Evolutionary conservation across 2,888 invertebrate genomes (phyloP).

Genomic region (Psylliodes chrysocephalus): DNA sequence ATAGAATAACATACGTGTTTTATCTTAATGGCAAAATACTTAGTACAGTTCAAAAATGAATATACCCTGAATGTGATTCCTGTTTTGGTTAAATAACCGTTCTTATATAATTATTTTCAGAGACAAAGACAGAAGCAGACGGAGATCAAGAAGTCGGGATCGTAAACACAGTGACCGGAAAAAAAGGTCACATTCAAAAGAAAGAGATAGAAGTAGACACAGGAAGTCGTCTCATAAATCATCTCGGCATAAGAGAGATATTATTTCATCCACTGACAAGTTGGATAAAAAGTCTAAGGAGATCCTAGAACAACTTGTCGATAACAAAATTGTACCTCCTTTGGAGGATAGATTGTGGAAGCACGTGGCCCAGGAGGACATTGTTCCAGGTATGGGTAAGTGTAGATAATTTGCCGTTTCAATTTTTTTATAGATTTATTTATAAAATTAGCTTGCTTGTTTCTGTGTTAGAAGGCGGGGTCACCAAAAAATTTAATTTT

Average conservation of each 20-base stretch:
- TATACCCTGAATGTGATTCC: too few relatives aligned
- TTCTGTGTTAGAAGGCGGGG: too few relatives aligned
- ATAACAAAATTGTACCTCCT: slow-evolving; percentile 64
- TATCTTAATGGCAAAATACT: too few relatives aligned
- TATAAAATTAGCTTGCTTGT: too few relatives aligned
- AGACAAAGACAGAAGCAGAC: slow-evolving; percentile 53
- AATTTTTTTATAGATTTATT: too few relatives aligned
- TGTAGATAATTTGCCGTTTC: not conserved
- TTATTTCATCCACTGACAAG: slow-evolving; percentile 57
- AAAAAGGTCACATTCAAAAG: slow-evolving; percentile 44
- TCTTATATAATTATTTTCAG: slow-evolving; percentile 14
- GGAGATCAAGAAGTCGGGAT: slow-evolving; percentile 58
- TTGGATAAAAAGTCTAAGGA: slow-evolving; percentile 63
- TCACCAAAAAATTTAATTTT: too few relatives aligned
- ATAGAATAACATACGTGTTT: too few relatives aligned
- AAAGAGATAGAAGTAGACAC: slow-evolving; percentile 53
- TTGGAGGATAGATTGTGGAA: slow-evolving; percentile 68
- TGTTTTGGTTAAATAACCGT: not conserved
- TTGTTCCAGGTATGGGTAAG: slow-evolving; percentile 56
- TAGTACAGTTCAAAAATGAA: too few relatives aligned
- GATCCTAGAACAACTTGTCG: slow-evolving; percentile 62
- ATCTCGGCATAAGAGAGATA: slow-evolving; percentile 59
- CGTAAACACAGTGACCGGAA: slow-evolving; percentile 42
- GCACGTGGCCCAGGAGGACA: slow-evolving; percentile 64
- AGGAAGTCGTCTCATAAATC: slow-evolving; percentile 61